Conservation (phyloP, 2,113 vertebrate genomes). For the Isurus oxyrinchus region DNA sequence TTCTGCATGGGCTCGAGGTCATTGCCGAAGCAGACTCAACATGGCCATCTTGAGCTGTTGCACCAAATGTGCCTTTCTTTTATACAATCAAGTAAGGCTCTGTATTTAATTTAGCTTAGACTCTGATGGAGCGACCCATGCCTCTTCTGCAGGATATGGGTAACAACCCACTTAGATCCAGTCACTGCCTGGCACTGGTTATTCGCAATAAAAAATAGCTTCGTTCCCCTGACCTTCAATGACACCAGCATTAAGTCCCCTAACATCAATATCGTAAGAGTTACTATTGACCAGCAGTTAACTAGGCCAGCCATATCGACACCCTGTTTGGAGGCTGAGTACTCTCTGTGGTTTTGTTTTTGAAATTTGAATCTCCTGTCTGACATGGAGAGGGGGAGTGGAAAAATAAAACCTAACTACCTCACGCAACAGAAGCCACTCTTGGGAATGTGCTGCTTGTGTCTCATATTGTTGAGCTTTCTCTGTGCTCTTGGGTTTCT, state of each 20-base stretch:
- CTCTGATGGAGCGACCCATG: background rate
- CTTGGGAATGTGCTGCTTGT: background rate
- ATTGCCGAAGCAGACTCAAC: background rate
- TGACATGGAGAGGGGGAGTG: background rate
- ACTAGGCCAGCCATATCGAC: background rate
- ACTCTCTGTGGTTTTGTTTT: background rate
- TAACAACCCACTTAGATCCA: background rate
- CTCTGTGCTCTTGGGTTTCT: background rate
- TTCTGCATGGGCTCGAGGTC: background rate
- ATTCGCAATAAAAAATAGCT: background rate
- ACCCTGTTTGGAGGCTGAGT: background rate
- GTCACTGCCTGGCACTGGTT: background rate
- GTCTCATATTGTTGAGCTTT: background rate
- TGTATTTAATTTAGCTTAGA: background rate
- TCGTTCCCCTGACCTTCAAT: background rate
- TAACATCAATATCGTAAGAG: background rate
- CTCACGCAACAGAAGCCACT: background rate
- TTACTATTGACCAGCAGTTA: background rate
- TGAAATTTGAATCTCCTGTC: background rate
- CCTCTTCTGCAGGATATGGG: background rate
- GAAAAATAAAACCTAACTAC: background rate
- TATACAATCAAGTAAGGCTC: background rate
- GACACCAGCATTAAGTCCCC: background rate
- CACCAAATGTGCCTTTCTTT: background rate
- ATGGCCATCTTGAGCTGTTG: background rate